Evolutionary conservation across 1,140 invertebrate species (phyloP).

Genomic region (Homarus americanus): DNA sequence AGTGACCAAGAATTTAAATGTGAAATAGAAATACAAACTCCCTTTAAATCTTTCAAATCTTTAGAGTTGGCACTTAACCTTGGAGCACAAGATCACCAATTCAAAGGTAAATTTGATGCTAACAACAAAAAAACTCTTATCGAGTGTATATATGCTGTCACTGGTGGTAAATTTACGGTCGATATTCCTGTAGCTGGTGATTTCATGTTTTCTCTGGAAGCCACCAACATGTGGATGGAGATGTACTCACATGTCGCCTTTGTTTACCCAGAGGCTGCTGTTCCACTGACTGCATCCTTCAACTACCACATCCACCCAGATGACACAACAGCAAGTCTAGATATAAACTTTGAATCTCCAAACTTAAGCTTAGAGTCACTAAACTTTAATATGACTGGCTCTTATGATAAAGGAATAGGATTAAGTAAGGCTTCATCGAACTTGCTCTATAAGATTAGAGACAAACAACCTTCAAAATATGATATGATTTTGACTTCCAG

Average conservation of each 20-base stretch:
- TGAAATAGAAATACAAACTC: constrained; percentile 17
- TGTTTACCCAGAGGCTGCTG: neutral
- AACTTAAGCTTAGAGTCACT: constrained; percentile 38
- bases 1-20: neutral
- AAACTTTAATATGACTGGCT: neutral
- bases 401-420: neutral
- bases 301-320: constrained; percentile 10
- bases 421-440: constrained; percentile 6
- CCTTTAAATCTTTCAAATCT: constrained; percentile 16
- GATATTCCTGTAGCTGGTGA: constrained; percentile 11
- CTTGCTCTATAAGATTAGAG: neutral
- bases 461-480: neutral
- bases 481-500: neutral
- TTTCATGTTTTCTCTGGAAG: constrained; percentile 43
- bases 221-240: constrained; percentile 22
- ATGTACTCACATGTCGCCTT: constrained; percentile 9
- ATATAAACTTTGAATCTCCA: neutral
- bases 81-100: constrained; percentile 7
- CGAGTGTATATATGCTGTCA: neutral
- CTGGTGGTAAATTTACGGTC: constrained; percentile 11
- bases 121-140: neutral
- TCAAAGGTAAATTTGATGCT: neutral
- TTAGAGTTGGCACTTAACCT: constrained; percentile 7
- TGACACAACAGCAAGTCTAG: neutral
- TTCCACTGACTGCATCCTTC: constrained; percentile 1